These are phyloP conservation scores for Aplysina aerophoba DNA, from an alignment of 37 sponge, comb jelly and placozoan genomes.

Conservation along the genomic window DNA sequence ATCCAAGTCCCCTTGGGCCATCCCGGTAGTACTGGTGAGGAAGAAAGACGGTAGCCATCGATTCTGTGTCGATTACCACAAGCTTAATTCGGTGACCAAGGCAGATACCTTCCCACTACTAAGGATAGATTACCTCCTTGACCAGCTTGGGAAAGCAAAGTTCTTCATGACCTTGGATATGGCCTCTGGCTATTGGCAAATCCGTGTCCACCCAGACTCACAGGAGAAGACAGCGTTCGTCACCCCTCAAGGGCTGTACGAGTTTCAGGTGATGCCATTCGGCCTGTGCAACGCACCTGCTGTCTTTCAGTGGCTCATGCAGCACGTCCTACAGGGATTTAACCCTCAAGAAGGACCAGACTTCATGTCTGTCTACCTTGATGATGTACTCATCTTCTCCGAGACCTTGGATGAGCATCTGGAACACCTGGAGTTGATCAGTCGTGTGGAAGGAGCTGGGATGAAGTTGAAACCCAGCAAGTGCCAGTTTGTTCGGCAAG, in stretches of 20 bases:
- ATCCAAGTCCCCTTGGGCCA: slow-evolving; percentile 24
- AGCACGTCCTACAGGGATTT: not conserved
- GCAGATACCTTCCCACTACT: slow-evolving; percentile 30
- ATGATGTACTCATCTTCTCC: slow-evolving; percentile 34
- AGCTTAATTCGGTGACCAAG: slow-evolving; percentile 24
- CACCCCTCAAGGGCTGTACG: slow-evolving; percentile 32
- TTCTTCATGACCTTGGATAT: slow-evolving; percentile 22
- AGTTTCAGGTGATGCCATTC: slow-evolving; percentile 33
- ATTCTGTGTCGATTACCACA: slow-evolving; percentile 29
- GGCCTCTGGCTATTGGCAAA: slow-evolving; percentile 39
- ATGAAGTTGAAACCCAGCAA: slow-evolving; percentile 30
- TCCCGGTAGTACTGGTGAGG: slow-evolving; percentile 24
- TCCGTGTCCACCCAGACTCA: slow-evolving; percentile 5
- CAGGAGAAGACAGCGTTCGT: slow-evolving; percentile 28
- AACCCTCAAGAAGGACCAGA: not conserved
- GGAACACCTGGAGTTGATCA: slow-evolving; percentile 8
- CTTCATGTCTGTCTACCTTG: slow-evolving; percentile 25
- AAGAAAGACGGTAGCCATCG: slow-evolving; percentile 30
- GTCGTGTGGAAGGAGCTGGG: slow-evolving; percentile 16
- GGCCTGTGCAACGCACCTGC: slow-evolving; percentile 30
- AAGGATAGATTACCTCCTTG: slow-evolving; percentile 16
- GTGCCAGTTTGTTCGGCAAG: slow-evolving; percentile 2
- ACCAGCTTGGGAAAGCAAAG: not conserved
- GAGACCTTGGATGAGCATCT: slow-evolving; percentile 18
- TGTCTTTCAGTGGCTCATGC: slow-evolving; percentile 41